Evolutionary conservation across 2,797 vertebrate genomes (phyloP), one percentile per base, ranked within the genome.

Genomic region (Carcharodon carcharias): DNA sequence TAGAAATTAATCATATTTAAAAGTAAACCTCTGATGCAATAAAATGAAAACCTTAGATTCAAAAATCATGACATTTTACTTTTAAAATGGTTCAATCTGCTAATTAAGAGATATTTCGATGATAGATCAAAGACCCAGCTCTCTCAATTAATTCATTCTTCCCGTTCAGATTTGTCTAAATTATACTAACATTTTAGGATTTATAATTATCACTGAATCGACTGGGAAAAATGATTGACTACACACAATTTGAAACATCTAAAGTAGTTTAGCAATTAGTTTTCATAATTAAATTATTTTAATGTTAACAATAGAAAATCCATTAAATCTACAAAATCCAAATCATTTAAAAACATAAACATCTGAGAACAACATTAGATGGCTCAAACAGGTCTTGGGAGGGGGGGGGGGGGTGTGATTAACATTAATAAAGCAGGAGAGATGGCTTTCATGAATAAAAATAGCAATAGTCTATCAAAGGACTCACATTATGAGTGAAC

Each of bases 381-480:
- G 67, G 54, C 54, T 77, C 45, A 95, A 77, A 56, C 50, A 73
- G 69, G 45, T 77, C 93, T 95, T 95, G 77, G 94, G 50, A 1
- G 65, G 67, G 12, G 50, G 40, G 73, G 54, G 45, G 16, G 65
- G 67, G 12, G 50, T 40, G 77, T 54, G 45, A 95, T 50, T 95
- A 95, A 95, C 69, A 95, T 54, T 95, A 69, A 95, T 54, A 95
- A 77, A 95, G 67, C 28, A 95, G 94, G 94, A 77, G 69, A 95
- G 94, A 77, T 56, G 94, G 94, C 50, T 95, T 95, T 95, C 94
- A 95, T 73, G 67, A 95, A 77, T 95, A 73, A 95, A 93, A 95
- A 95, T 95, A 95, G 94, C 94, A 95, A 95, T 77, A 95, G 94
- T 95, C 94, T 95, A 95, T 95, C 94, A 95, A 95, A 95, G 94